These are phyloP conservation scores for Catocala fraxini DNA, from an alignment of 2,888 invertebrate species.

Conservation along the genomic window DNA sequence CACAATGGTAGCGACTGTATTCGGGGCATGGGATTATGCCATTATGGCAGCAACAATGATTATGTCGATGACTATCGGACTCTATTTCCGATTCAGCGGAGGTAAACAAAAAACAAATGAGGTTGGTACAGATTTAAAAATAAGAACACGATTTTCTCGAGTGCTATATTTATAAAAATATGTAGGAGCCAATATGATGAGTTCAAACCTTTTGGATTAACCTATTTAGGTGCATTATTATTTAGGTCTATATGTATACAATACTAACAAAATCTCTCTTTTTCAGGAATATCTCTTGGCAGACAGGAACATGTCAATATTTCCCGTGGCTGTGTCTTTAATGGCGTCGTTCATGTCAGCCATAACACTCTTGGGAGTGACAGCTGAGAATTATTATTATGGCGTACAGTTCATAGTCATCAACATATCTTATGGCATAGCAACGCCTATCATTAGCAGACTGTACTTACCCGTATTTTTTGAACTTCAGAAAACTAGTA, in stretches of 20 bases:
- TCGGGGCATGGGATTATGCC: conserved; percentile 92
- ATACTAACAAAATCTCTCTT: conserved; percentile 12
- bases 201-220: too few relatives aligned
- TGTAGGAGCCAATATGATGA: too few relatives aligned
- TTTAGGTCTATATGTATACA: neutral
- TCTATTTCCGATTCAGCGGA: conserved; percentile 95
- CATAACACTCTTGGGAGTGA: conserved; percentile 95
- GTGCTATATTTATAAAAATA: too few relatives aligned
- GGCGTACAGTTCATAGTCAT: conserved; percentile 94
- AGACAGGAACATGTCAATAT: conserved; percentile 92
- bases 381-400: conserved; percentile 94
- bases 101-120: conserved; percentile 94
- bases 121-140: conserved; percentile 70
- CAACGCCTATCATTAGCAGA: conserved; percentile 92
- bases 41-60: conserved; percentile 91
- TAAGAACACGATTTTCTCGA: too few relatives aligned
- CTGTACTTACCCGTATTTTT: conserved; percentile 95
- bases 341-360: conserved; percentile 99
- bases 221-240: too few relatives aligned
- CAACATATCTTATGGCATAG: conserved; percentile 91
- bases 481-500: conserved; percentile 93
- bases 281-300: conserved; percentile 94
- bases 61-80: conserved; percentile 92
- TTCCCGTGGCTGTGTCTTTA: conserved; percentile 94
- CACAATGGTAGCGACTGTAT: conserved; percentile 71